These are phyloP conservation scores for Caenorhabditis afra DNA, from an alignment of 2,888 invertebrate species.

Conservation along the genomic window DNA sequence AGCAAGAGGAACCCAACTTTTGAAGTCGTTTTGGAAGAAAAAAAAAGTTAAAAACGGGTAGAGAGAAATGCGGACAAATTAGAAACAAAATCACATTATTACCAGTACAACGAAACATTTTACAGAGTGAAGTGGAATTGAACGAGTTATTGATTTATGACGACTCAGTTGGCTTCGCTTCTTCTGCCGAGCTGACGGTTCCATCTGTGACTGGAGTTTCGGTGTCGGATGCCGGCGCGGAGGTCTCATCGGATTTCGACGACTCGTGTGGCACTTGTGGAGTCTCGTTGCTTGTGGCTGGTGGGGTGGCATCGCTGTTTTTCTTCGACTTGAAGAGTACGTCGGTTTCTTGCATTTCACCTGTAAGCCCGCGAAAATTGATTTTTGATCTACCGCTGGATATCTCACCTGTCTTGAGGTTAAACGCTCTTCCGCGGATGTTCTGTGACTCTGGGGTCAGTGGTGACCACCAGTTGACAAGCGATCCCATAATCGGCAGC, in stretches of 20 bases:
- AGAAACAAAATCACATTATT: constrained; percentile 26
- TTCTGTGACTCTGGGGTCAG: constrained; percentile 86
- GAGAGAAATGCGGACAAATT: neutral
- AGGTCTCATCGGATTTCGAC: constrained; percentile 11
- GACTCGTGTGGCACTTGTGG: constrained; percentile 61
- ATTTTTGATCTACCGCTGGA: constrained; percentile 1
- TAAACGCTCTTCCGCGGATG: constrained; percentile 88
- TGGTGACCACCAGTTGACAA: constrained; percentile 97
- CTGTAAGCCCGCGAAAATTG: constrained; percentile 46
- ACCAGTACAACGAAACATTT: constrained; percentile 43
- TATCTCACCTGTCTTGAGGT: constrained; percentile 84
- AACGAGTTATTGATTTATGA: constrained; percentile 7
- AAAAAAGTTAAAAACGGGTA: constrained; percentile 14
- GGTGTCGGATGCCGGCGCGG: constrained; percentile 16
- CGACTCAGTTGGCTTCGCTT: constrained; percentile 24
- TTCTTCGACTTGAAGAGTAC: constrained; percentile 72
- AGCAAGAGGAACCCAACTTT: constrained; percentile 34
- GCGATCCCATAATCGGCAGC: constrained; percentile 93
- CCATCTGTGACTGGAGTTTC: constrained; percentile 27
- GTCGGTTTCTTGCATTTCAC: constrained; percentile 74
- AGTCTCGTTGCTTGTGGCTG: constrained; percentile 65
- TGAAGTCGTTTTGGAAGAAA: constrained; percentile 27
- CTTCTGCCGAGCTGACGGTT: constrained; percentile 38
- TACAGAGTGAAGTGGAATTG: constrained; percentile 16
- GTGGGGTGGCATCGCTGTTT: constrained; percentile 52